Evolutionary conservation across 2,113 vertebrate genomes (phyloP).

Genomic region (Toxostoma redivivum): DNA sequence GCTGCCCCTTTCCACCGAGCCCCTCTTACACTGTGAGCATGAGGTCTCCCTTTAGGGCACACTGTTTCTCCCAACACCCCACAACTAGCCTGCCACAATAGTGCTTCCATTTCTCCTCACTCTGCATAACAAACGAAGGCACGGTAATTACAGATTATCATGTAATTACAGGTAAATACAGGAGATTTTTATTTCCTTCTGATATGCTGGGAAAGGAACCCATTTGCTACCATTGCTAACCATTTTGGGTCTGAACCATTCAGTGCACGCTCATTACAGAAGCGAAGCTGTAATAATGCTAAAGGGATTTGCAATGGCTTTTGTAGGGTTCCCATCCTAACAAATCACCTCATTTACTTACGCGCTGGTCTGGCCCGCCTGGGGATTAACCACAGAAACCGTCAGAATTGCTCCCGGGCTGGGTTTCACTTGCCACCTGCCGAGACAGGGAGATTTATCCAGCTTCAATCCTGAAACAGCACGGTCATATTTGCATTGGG

Average conservation of each 20-base stretch:
- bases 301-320: not conserved
- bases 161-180: not conserved
- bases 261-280: not conserved
- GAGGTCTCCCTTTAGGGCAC: fast-evolving
- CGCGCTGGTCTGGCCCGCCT: conserved; percentile 4
- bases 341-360: conserved; percentile 58
- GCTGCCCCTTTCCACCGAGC: not conserved
- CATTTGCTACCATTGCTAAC: not conserved
- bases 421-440: conserved; percentile 60
- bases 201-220: not conserved
- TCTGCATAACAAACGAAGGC: not conserved
- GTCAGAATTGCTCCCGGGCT: conserved; percentile 67
- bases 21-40: fast-evolving
- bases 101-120: not conserved
- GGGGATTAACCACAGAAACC: conserved; percentile 70
- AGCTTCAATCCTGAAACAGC: not conserved
- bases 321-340: not conserved
- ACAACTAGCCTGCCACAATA: not conserved
- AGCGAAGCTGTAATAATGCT: not conserved
- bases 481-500: fast-evolving
- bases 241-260: not conserved
- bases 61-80: fast-evolving
- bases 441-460: conserved; percentile 18
- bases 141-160: not conserved
- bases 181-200: not conserved